Percentiles rank a stretch among this genome's conserved stretches.
These are phyloP conservation scores for Choristoneura fumiferana DNA, from an alignment of 1,140 invertebrate genomes.

Conservation along the genomic window DNA sequence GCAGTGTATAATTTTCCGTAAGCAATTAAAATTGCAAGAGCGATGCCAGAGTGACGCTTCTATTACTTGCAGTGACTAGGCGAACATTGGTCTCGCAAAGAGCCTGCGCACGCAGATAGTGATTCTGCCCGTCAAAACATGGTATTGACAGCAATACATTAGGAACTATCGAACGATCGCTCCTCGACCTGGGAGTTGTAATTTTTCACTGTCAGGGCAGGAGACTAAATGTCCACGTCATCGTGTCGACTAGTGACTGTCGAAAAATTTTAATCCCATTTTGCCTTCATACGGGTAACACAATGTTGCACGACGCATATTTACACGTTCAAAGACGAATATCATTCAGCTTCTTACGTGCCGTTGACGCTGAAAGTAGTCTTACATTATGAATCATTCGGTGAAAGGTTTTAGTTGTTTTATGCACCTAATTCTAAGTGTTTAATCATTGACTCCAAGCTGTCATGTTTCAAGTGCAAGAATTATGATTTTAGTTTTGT, in stretches of 20 bases:
- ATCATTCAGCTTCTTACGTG: constrained; percentile 10
- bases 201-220: constrained; percentile 69
- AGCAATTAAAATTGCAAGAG: constrained; percentile 50
- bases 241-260: constrained; percentile 62
- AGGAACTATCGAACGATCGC: constrained; percentile 65
- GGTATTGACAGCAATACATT: constrained; percentile 72
- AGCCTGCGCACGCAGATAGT: constrained; percentile 43
- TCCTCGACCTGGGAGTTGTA: constrained; percentile 50
- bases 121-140: constrained; percentile 66
- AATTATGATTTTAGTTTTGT: constrained; percentile 35
- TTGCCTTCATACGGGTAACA: constrained; percentile 36
- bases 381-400: constrained; percentile 4
- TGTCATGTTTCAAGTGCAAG: constrained; percentile 39
- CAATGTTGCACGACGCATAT: constrained; percentile 38
- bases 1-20: not conserved
- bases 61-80: constrained; percentile 59
- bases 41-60: constrained; percentile 45
- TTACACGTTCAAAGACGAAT: constrained; percentile 22
- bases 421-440: not conserved
- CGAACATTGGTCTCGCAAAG: constrained; percentile 36
- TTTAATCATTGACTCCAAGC: constrained; percentile 28
- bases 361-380: not conserved
- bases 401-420: too few relatives aligned
- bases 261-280: constrained; percentile 63
- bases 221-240: constrained; percentile 63